These are phyloP conservation scores for Apaloderma vittatum DNA, from an alignment of 2,113 vertebrate genomes.

Conservation along the genomic window DNA sequence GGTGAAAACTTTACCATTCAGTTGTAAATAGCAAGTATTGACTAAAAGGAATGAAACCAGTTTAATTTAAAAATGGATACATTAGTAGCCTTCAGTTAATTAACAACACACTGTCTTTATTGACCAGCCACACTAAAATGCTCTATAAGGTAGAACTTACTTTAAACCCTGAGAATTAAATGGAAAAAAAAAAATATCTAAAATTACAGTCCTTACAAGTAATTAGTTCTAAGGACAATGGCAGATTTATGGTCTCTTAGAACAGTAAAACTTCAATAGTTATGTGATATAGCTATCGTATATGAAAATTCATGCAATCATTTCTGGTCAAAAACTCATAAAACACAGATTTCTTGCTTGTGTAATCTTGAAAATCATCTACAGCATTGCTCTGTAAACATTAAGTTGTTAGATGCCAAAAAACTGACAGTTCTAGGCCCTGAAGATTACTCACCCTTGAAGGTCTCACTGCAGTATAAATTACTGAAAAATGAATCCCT, in stretches of 20 bases:
- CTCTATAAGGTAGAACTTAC: neutral
- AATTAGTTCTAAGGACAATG: neutral
- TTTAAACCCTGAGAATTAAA: neutral
- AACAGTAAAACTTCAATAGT: neutral
- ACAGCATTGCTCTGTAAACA: neutral
- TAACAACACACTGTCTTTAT: neutral
- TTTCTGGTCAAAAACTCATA: neutral
- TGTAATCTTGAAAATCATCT: constrained; percentile 28
- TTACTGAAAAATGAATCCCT: constrained; percentile 57
- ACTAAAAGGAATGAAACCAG: neutral
- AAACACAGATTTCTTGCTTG: neutral
- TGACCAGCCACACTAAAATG: neutral
- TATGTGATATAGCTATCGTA: neutral
- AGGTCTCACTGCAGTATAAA: constrained; percentile 67
- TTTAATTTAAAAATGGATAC: neutral
- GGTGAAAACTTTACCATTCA: neutral
- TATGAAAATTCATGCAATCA: neutral
- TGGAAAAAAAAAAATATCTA: neutral
- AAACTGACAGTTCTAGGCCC: neutral
- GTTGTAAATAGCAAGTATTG: neutral
- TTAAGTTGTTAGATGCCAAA: neutral
- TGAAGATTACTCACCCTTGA: constrained; percentile 61
- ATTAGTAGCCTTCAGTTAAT: neutral
- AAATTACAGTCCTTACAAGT: neutral
- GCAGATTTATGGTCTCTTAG: neutral